phyloP scores from a whole-genome alignment of 2,113 vertebrate genomes.

The Neopipo cinnamomea region DNA sequence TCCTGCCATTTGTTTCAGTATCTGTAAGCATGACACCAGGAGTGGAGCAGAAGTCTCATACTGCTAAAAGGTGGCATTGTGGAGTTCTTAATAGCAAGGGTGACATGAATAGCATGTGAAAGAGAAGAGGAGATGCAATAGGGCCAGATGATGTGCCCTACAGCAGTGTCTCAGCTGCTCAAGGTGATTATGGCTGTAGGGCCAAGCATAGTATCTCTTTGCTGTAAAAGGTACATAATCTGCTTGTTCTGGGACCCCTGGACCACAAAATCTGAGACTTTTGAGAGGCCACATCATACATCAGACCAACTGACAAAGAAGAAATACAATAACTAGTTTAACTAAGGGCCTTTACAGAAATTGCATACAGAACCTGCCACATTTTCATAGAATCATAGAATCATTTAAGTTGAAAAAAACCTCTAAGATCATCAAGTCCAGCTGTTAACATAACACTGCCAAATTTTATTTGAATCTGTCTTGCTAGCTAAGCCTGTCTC shows the following conservation, averaged over 20 bases:
- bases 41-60: background rate
- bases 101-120: accelerated
- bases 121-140: background rate
- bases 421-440: background rate
- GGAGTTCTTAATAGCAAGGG: background rate
- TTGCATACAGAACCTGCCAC: background rate
- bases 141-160: background rate
- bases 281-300: background rate
- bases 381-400: background rate
- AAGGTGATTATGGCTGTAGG: background rate
- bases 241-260: background rate
- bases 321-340: background rate
- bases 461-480: background rate
- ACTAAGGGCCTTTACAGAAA: background rate
- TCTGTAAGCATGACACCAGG: accelerated
- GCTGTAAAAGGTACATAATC: background rate
- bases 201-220: background rate
- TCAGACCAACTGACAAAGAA: background rate
- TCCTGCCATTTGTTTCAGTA: background rate
- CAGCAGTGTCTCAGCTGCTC: background rate
- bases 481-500: background rate
- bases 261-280: background rate
- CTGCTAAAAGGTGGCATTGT: background rate
- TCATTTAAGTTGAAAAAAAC: background rate
- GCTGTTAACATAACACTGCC: background rate